phyloP scores from a whole-genome alignment of 2,888 invertebrate species.

The Drosophila dives region DNA sequence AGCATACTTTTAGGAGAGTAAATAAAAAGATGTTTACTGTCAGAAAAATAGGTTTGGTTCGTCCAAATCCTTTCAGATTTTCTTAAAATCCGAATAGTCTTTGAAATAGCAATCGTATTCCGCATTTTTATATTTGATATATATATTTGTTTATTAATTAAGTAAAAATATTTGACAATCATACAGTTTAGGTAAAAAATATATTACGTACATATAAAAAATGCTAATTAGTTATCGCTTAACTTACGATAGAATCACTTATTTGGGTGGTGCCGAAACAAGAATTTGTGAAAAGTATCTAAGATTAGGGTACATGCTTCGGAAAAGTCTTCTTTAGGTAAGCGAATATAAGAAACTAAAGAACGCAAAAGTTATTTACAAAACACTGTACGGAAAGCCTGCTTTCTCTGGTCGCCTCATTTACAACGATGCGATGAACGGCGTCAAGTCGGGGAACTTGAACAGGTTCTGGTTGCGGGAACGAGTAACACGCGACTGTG shows the following conservation, averaged over 20 bases:
- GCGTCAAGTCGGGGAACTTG: conserved; percentile 92
- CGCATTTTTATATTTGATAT: neutral
- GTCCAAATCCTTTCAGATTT: neutral
- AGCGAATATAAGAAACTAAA: conserved; percentile 58
- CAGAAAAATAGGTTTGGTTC: neutral
- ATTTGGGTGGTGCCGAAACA: conserved; percentile 47
- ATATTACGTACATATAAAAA: conserved; percentile 60
- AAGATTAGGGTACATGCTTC: conserved; percentile 42
- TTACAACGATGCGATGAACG: conserved; percentile 84
- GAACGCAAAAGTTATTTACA: conserved; percentile 64
- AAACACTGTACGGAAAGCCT: conserved; percentile 56
- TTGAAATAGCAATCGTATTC: rapidly evolving
- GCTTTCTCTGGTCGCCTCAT: conserved; percentile 41
- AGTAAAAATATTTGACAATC: conserved; percentile 51
- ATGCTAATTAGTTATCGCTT: conserved; percentile 70
- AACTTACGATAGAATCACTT: conserved; percentile 50
- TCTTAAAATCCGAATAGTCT: neutral
- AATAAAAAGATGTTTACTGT: neutral
- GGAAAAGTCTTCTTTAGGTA: conserved; percentile 66
- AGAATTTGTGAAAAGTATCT: conserved; percentile 27
- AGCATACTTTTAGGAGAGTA: neutral
- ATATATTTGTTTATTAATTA: conserved; percentile 55
- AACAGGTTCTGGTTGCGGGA: conserved; percentile 86
- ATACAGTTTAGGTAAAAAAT: conserved; percentile 63
- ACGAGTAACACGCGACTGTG: conserved; percentile 82